A percentile compares a stretch with the other conserved stretches of the same genome.
Evolutionary conservation across 2,888 invertebrate species (phyloP).

Genomic region (Calameuta filiformis): DNA sequence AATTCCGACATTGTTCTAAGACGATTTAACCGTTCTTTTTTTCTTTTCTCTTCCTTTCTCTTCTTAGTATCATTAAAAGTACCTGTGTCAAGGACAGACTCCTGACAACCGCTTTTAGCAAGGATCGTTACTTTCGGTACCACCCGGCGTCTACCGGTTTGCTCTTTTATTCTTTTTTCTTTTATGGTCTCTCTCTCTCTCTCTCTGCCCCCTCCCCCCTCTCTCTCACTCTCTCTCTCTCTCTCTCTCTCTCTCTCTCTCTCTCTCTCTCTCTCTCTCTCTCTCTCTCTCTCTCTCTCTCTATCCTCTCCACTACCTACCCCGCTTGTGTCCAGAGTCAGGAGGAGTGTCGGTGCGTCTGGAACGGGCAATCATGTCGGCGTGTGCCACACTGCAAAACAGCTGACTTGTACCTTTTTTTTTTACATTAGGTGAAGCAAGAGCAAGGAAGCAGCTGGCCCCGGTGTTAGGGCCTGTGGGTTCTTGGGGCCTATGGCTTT

Average conservation of each 20-base stretch:
- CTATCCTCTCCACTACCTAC: neutral
- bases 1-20: neutral
- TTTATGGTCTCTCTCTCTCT: neutral
- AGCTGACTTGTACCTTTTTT: conserved; percentile 48
- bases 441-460: conserved; percentile 44
- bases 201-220: neutral
- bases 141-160: neutral
- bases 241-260: neutral
- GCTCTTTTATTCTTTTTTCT: neutral
- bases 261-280: conserved; percentile 1
- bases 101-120: neutral
- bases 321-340: neutral
- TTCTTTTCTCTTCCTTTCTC: neutral
- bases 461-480: neutral
- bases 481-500: conserved; percentile 30
- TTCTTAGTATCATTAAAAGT: neutral
- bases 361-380: conserved; percentile 21
- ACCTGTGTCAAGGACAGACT: neutral
- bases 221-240: conserved; percentile 1
- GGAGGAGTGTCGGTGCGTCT: conserved; percentile 7
- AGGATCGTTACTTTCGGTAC: neutral
- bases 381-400: conserved; percentile 44
- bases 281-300: neutral
- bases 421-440: conserved; percentile 31
- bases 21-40: neutral